phyloP scores from a whole-genome alignment of 2,797 vertebrate genomes.

The Sebastiscus tertius region DNA sequence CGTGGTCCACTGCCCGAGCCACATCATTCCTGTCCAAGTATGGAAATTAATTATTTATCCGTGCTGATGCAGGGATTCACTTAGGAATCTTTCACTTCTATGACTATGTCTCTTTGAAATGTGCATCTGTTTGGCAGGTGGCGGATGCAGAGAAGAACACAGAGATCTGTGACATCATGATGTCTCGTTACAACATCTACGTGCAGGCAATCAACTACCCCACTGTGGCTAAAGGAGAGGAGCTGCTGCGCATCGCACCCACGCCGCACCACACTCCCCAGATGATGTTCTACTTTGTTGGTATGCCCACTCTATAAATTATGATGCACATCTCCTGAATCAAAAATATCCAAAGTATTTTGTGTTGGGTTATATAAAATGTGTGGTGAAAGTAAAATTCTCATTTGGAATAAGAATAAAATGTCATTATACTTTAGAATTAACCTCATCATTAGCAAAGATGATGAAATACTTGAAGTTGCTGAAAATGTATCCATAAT shows the following conservation, averaged over 20 bases:
- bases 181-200: conserved; percentile 91
- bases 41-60: not conserved
- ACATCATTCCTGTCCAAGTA: conserved; percentile 94
- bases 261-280: conserved; percentile 93
- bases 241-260: conserved; percentile 91
- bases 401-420: not conserved
- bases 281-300: conserved; percentile 93
- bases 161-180: conserved; percentile 89
- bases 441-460: not conserved
- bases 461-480: not conserved
- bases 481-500: not conserved
- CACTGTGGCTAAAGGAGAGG: conserved; percentile 90
- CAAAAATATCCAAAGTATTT: not conserved
- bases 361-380: not conserved
- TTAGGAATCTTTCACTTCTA: not conserved
- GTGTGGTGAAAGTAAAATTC: not conserved
- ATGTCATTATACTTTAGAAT: not conserved
- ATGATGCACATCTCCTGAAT: not conserved
- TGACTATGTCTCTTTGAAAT: not conserved
- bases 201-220: conserved; percentile 96
- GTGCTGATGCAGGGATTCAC: not conserved
- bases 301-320: conserved; percentile 71
- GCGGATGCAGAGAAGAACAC: conserved; percentile 92
- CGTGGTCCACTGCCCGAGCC: conserved; percentile 92
- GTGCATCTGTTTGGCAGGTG: conserved; percentile 78